Conservation (phyloP, 2,888 invertebrate genomes). For the Drosophila niveifrons region DNA sequence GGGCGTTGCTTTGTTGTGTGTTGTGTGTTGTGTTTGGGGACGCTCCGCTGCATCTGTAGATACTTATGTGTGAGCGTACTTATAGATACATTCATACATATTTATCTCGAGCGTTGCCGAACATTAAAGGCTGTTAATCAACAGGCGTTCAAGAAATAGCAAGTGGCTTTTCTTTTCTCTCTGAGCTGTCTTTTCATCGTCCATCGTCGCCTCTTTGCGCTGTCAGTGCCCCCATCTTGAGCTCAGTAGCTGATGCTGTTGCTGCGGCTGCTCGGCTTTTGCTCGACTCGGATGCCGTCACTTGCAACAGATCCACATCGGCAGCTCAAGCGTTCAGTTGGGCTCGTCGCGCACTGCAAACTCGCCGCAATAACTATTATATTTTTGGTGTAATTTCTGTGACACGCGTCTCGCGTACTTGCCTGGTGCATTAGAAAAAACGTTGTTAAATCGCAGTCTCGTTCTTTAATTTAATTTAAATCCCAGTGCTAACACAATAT, state of each 20-base stretch:
- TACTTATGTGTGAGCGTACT: slow-evolving; percentile 8
- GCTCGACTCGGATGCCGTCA: slow-evolving; percentile 10
- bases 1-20: slow-evolving; percentile 18
- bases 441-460: slow-evolving; percentile 29
- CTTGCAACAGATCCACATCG: slow-evolving; percentile 45
- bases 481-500: slow-evolving; percentile 37
- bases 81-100: slow-evolving; percentile 5
- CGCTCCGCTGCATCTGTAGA: slow-evolving; percentile 60
- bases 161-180: slow-evolving; percentile 55
- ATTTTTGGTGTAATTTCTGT: not conserved
- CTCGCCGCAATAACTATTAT: slow-evolving; percentile 39
- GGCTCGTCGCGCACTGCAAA: slow-evolving; percentile 30
- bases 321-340: slow-evolving; percentile 75
- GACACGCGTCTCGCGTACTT: slow-evolving; percentile 45
- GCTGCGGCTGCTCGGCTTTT: not conserved
- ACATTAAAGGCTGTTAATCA: slow-evolving; percentile 75
- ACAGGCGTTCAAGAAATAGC: slow-evolving; percentile 68
- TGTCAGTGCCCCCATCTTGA: slow-evolving; percentile 12
- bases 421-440: slow-evolving; percentile 28
- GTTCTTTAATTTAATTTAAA: slow-evolving; percentile 61
- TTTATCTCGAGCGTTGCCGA: slow-evolving; percentile 51
- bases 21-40: slow-evolving; percentile 28
- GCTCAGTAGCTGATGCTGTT: not conserved
- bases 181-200: slow-evolving; percentile 44
- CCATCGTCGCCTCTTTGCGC: slow-evolving; percentile 31